Conservation (phyloP, 1,140 invertebrate species). For the Drosophila pruinosa region DNA sequence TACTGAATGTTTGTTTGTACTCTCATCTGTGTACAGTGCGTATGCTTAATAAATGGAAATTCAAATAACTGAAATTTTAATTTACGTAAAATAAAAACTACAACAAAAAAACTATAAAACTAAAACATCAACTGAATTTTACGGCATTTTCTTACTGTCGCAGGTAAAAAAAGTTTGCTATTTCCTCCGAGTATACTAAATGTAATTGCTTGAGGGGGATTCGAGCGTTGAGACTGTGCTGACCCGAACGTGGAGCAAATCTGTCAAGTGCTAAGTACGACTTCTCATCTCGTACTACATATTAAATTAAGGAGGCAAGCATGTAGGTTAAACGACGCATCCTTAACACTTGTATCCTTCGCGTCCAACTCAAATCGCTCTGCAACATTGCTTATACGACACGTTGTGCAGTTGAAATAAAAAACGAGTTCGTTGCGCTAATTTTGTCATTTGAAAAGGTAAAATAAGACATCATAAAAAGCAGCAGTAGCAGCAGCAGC, state of each 20-base stretch:
- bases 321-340: conserved; percentile 66
- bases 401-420: conserved; percentile 36
- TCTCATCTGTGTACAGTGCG: conserved; percentile 21
- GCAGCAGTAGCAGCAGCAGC: conserved; percentile 9
- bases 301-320: conserved; percentile 22
- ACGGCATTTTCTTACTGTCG: background rate
- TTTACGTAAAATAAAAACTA: conserved; percentile 59
- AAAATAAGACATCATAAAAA: conserved; percentile 47
- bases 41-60: conserved; percentile 57
- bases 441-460: conserved; percentile 57
- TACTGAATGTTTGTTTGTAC: conserved; percentile 66
- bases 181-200: conserved; percentile 59
- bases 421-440: conserved; percentile 61
- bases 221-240: background rate
- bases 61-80: conserved; percentile 47
- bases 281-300: conserved; percentile 19
- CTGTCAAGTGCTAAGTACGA: conserved; percentile 44
- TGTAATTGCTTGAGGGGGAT: conserved; percentile 44
- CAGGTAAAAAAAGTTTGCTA: background rate
- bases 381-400: conserved; percentile 62
- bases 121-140: conserved; percentile 10
- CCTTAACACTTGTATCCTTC: conserved; percentile 28
- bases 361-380: conserved; percentile 31
- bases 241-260: conserved; percentile 42
- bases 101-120: conserved; percentile 34